Percentiles rank a stretch among this genome's conserved stretches.
These are phyloP conservation scores for Philotrypesis tridentata DNA, from an alignment of 1,140 invertebrate species.

Conservation along the genomic window DNA sequence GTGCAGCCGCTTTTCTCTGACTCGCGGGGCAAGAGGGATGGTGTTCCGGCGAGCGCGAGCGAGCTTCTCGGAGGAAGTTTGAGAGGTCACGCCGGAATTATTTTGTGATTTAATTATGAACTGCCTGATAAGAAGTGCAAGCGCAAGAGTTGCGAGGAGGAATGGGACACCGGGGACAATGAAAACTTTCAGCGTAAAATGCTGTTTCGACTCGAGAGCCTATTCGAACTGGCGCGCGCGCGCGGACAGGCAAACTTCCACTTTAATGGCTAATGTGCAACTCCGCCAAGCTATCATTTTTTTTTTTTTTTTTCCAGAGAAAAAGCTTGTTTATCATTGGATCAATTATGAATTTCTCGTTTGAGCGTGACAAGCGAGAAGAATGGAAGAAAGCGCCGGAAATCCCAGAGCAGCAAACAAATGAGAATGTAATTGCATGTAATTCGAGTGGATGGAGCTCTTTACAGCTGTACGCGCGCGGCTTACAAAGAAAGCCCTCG, in stretches of 20 bases:
- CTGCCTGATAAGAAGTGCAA: conserved; percentile 37
- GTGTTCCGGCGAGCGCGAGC: background rate
- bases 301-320: background rate
- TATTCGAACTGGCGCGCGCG: background rate
- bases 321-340: background rate
- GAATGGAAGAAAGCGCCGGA: background rate
- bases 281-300: background rate
- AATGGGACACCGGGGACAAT: conserved; percentile 9
- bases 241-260: background rate
- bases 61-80: conserved; percentile 41
- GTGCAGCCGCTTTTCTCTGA: conserved; percentile 18
- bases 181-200: conserved; percentile 46
- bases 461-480: background rate
- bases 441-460: conserved; percentile 30
- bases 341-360: background rate
- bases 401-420: background rate
- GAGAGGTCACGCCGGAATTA: conserved; percentile 39
- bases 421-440: conserved; percentile 30
- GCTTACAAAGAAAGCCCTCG: conserved; percentile 39
- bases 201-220: conserved; percentile 3
- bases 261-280: conserved; percentile 20
- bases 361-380: background rate
- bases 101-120: conserved; percentile 48
- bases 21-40: conserved; percentile 37
- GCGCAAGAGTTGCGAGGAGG: background rate